phyloP scores from a whole-genome alignment of 2,797 vertebrate species.

The Syndactyla subalaris region DNA sequence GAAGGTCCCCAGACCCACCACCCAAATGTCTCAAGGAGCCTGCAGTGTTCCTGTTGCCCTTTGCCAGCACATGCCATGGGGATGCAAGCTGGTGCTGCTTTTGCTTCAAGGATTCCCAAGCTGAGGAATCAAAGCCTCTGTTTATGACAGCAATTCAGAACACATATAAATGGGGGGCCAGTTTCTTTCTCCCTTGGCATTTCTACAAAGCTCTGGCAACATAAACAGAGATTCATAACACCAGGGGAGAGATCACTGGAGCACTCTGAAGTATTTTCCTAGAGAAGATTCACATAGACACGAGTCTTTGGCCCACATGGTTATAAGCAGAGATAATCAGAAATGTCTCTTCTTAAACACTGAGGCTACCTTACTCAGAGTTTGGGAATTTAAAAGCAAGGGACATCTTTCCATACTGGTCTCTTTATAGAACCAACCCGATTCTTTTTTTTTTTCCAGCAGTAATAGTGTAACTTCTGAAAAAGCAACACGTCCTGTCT shows the following conservation, averaged over 20 bases:
- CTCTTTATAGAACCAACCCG: not conserved
- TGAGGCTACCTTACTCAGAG: not conserved
- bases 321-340: not conserved
- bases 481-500: not conserved
- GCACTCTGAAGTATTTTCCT: not conserved
- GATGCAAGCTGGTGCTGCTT: not conserved
- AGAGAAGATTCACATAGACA: not conserved
- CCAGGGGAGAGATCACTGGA: not conserved
- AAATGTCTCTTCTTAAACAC: not conserved
- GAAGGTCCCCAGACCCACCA: not conserved
- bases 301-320: not conserved
- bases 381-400: not conserved
- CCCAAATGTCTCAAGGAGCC: rapidly evolving
- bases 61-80: not conserved
- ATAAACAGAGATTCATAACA: not conserved
- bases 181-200: not conserved
- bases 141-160: not conserved
- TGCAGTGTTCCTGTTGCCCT: rapidly evolving
- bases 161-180: not conserved
- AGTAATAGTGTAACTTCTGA: not conserved
- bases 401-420: not conserved
- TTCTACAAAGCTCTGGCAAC: not conserved
- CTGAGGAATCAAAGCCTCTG: not conserved
- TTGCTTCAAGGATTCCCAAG: not conserved
- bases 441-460: not conserved